phyloP scores from a whole-genome alignment of 2,113 vertebrate species.

The Benitochromis conjunctus region DNA sequence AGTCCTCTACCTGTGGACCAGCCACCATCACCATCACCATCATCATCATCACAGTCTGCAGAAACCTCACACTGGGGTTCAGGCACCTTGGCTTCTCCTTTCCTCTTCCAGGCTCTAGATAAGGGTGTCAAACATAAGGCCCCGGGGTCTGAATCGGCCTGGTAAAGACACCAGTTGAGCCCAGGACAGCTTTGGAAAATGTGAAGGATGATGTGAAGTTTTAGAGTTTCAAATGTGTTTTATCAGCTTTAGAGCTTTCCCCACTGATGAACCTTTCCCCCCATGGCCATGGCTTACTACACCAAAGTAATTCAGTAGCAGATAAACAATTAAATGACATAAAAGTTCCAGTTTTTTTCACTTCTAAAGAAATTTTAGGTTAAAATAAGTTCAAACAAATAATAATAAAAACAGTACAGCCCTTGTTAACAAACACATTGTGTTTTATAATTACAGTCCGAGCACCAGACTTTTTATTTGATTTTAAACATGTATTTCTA shows the following conservation, averaged over 20 bases:
- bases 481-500: neutral
- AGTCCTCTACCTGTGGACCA: accelerated
- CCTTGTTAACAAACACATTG: neutral
- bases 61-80: neutral
- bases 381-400: neutral
- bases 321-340: neutral
- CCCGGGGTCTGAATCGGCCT: accelerated
- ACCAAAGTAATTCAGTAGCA: neutral
- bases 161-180: accelerated
- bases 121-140: neutral
- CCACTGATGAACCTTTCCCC: accelerated
- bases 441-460: accelerated
- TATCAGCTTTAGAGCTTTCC: neutral
- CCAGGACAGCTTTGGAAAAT: neutral
- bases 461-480: neutral
- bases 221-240: neutral
- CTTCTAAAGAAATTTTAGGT: accelerated
- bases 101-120: neutral
- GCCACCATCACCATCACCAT: neutral
- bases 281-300: accelerated
- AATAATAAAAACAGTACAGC: neutral
- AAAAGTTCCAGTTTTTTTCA: accelerated
- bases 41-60: neutral
- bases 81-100: neutral
- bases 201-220: neutral